These are phyloP conservation scores for Lucilia sericata DNA, from an alignment of 1,140 invertebrate genomes.

Conservation along the genomic window DNA sequence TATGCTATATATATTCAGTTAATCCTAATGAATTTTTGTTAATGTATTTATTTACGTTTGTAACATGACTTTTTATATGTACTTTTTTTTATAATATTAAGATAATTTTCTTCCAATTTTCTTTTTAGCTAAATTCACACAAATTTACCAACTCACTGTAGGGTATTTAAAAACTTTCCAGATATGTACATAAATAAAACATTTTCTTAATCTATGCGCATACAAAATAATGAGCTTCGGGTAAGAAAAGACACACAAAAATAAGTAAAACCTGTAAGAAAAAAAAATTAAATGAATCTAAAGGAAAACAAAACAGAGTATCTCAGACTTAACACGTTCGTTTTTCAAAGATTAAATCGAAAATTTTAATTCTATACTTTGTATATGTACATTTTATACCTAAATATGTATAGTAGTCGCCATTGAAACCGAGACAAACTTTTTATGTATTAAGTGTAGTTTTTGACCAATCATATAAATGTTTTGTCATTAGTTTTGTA, in stretches of 20 bases:
- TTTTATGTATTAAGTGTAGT: too few relatives aligned
- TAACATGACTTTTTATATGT: too few relatives aligned
- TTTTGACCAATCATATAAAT: too few relatives aligned
- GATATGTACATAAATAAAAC: neutral
- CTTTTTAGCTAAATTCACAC: too few relatives aligned
- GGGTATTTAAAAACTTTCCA: neutral
- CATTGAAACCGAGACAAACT: too few relatives aligned
- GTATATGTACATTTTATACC: neutral
- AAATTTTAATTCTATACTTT: neutral
- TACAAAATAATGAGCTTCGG: neutral
- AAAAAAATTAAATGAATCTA: neutral
- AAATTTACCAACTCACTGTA: neutral
- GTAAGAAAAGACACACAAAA: neutral
- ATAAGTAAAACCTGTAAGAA: neutral
- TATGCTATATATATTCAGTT: too few relatives aligned
- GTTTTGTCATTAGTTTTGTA: too few relatives aligned
- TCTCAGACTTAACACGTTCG: neutral
- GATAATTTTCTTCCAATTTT: too few relatives aligned
- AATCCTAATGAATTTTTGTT: too few relatives aligned
- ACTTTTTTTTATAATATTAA: too few relatives aligned
- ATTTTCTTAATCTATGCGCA: constrained; percentile 13
- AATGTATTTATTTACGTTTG: too few relatives aligned
- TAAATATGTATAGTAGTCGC: neutral
- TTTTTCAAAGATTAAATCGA: neutral
- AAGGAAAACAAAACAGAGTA: neutral